Percentiles rank a stretch among this genome's conserved stretches.
Evolutionary conservation across 2,888 invertebrate species (phyloP).

Genomic region (Eupithecia abbreviata): DNA sequence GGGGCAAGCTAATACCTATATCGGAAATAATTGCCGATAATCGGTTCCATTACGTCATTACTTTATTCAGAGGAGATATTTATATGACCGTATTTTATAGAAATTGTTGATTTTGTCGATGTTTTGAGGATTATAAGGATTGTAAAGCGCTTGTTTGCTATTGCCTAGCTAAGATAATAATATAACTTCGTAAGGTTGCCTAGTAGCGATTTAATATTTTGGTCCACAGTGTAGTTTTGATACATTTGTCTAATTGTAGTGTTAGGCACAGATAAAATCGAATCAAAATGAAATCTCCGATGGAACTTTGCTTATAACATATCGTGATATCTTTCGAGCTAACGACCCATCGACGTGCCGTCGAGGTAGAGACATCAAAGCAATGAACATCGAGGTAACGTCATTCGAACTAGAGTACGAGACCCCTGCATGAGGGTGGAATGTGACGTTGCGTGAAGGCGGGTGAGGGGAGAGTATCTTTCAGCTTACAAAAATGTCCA

Average conservation of each 20-base stretch:
- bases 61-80: slow-evolving; percentile 16
- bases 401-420: too few relatives aligned
- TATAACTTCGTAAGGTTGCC: neutral
- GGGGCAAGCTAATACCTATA: neutral
- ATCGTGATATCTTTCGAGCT: too few relatives aligned
- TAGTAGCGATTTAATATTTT: neutral
- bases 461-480: too few relatives aligned
- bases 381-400: too few relatives aligned
- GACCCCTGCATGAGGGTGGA: too few relatives aligned
- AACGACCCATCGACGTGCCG: too few relatives aligned
- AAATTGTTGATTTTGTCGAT: slow-evolving; percentile 9
- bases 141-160: neutral
- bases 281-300: neutral
- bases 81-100: slow-evolving; percentile 9
- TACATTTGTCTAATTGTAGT: neutral
- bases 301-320: too few relatives aligned
- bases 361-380: too few relatives aligned
- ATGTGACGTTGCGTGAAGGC: too few relatives aligned
- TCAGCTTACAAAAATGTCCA: slow-evolving; percentile 91
- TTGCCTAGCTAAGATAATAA: neutral
- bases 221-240: neutral
- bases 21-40: slow-evolving; percentile 18
- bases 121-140: neutral
- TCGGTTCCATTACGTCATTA: slow-evolving; percentile 31
- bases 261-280: neutral